Conservation (phyloP, 2,888 invertebrate genomes). For the Miltochrista miniata region DNA sequence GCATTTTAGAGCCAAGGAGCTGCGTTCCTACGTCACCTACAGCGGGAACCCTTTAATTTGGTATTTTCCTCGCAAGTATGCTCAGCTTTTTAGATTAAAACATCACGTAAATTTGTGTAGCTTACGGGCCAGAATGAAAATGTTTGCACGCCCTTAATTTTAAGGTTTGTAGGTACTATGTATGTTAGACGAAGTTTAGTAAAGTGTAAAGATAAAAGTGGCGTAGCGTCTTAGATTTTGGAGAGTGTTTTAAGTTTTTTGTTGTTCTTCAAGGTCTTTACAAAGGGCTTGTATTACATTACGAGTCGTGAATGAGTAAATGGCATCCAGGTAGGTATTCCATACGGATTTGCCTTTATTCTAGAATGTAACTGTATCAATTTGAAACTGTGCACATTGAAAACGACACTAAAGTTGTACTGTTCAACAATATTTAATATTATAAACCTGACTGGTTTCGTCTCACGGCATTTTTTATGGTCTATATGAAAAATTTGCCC, state of each 20-base stretch:
- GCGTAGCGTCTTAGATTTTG: slow-evolving; percentile 1
- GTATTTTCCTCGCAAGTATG: slow-evolving; percentile 46
- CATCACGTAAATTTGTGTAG: slow-evolving; percentile 60
- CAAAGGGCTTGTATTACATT: no score
- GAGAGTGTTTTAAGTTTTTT: not conserved
- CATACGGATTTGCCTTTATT: no score
- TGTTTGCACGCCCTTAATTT: slow-evolving; percentile 47
- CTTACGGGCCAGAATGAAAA: slow-evolving; percentile 51
- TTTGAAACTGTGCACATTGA: no score
- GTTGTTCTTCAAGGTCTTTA: not conserved
- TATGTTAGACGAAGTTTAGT: slow-evolving; percentile 25
- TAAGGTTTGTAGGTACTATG: slow-evolving; percentile 41
- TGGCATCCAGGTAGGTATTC: no score
- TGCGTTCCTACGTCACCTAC: slow-evolving; percentile 22
- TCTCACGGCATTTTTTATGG: no score
- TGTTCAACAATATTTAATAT: no score
- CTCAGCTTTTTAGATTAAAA: slow-evolving; percentile 62
- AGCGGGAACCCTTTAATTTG: slow-evolving; percentile 44
- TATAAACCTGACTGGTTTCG: no score
- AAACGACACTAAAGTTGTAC: no score
- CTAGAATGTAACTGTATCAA: no score
- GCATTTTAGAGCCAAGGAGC: slow-evolving; percentile 23
- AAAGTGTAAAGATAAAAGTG: slow-evolving; percentile 14
- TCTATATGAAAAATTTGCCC: no score
- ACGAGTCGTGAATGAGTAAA: no score